phyloP scores from a whole-genome alignment of 2,888 invertebrate species.

The Oxycera nigricornis region DNA sequence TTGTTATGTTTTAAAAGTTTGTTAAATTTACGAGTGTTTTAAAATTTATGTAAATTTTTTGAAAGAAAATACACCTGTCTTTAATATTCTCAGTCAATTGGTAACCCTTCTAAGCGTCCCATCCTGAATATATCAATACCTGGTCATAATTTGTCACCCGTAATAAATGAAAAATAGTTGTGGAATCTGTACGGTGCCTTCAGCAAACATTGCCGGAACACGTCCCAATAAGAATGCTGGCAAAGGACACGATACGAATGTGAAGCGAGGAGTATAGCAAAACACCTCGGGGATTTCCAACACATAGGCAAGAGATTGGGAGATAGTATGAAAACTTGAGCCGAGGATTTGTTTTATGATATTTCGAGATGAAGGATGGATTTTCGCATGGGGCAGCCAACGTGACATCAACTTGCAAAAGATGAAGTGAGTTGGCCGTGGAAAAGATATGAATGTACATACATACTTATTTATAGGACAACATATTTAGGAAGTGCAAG shows the following conservation, averaged over 20 bases:
- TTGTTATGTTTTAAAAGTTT: no score
- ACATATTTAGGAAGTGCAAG: background rate
- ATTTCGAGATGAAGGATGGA: conserved; percentile 45
- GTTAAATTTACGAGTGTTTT: no score
- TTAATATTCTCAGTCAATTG: background rate
- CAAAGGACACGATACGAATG: background rate
- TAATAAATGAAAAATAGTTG: conserved; percentile 47
- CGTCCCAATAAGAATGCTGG: background rate
- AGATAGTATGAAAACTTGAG: conserved; percentile 46
- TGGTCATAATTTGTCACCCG: conserved; percentile 47
- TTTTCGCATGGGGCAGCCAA: conserved; percentile 41
- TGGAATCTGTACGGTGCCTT: conserved; percentile 37
- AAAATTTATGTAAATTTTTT: no score
- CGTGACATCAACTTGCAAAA: conserved; percentile 10
- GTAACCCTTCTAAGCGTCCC: background rate
- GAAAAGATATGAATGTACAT: background rate
- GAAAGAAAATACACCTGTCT: no score
- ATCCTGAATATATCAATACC: conserved; percentile 45
- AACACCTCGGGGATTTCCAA: background rate
- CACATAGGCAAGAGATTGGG: conserved; percentile 29
- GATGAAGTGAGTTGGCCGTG: conserved; percentile 25
- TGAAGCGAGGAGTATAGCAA: background rate
- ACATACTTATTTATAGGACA: background rate
- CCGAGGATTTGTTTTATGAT: conserved; percentile 47
- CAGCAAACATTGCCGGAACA: conserved; percentile 35